Conservation (phyloP, 2,888 invertebrate species). For the Orchestes rusci region DNA sequence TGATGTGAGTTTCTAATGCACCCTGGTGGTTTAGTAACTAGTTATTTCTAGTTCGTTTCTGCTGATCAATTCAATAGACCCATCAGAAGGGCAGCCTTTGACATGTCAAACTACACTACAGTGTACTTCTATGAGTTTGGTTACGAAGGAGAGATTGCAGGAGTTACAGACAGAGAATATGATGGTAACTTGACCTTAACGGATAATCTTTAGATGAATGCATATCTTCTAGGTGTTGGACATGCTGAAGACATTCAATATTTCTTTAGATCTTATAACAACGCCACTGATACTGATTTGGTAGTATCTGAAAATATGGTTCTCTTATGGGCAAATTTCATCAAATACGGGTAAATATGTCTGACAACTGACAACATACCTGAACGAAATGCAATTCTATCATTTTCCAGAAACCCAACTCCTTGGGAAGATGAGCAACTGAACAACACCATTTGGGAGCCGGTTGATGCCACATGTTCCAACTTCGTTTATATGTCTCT, state of each 20-base stretch:
- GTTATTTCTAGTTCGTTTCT: slow-evolving; percentile 6
- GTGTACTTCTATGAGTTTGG: slow-evolving; percentile 11
- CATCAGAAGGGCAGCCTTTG: slow-evolving; percentile 3
- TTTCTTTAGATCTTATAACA: neutral
- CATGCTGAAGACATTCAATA: slow-evolving; percentile 6
- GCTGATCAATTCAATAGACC: slow-evolving; percentile 11
- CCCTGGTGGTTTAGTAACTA: too few species aligned
- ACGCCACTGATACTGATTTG: neutral
- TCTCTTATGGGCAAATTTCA: neutral
- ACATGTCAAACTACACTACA: slow-evolving; percentile 7
- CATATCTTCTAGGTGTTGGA: slow-evolving; percentile 4
- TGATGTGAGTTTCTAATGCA: too few species aligned
- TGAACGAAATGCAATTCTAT: too few species aligned
- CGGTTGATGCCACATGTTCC: slow-evolving; percentile 1
- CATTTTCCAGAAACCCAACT: slow-evolving; percentile 8
- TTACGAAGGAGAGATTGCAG: slow-evolving; percentile 2
- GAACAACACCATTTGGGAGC: slow-evolving; percentile 4
- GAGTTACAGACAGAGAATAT: slow-evolving; percentile 1
- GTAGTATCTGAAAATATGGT: neutral
- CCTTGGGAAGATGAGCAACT: slow-evolving; percentile 1
- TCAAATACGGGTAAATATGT: neutral
- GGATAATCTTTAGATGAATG: neutral
- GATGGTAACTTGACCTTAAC: slow-evolving; percentile 1
- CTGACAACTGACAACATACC: too few species aligned
- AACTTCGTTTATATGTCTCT: slow-evolving; percentile 3